A percentile compares a stretch with the other conserved stretches of the same genome.
Evolutionary conservation across 2,888 invertebrate genomes (phyloP).

Genomic region (Dinocampus coccinellae): DNA sequence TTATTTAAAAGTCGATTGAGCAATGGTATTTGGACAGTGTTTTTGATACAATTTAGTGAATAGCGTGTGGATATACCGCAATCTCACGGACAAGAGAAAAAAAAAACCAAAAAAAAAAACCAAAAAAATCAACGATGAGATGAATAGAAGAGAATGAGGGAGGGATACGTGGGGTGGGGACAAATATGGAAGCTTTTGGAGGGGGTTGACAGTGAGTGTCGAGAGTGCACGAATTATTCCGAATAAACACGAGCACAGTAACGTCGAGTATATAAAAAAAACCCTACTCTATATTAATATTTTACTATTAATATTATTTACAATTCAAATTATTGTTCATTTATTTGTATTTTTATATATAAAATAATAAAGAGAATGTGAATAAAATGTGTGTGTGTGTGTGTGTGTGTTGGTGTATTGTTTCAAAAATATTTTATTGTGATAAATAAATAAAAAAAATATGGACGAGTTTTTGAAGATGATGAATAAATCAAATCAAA

Average conservation of each 20-base stretch:
- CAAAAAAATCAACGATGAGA: conserved; percentile 56
- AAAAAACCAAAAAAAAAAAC: conserved; percentile 50
- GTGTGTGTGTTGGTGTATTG: not conserved
- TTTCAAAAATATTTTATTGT: too few relatives aligned
- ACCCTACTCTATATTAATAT: conserved; percentile 28
- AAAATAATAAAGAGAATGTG: not conserved
- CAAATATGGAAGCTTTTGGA: conserved; percentile 55
- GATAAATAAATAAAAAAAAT: too few relatives aligned
- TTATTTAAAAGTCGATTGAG: not conserved
- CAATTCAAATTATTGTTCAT: too few relatives aligned
- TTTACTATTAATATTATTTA: too few relatives aligned
- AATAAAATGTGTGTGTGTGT: not conserved
- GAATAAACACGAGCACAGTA: conserved; percentile 56
- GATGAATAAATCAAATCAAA: too few relatives aligned
- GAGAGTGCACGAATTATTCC: conserved; percentile 55
- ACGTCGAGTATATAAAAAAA: conserved; percentile 43
- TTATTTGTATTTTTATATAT: not conserved
- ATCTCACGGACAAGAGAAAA: conserved; percentile 56
- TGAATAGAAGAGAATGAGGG: conserved; percentile 48
- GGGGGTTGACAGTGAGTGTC: conserved; percentile 59
- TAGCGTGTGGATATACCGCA: conserved; percentile 28
- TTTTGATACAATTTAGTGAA: conserved; percentile 6
- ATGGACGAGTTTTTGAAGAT: too few relatives aligned
- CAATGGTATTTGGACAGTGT: not conserved
- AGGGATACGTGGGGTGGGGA: too few relatives aligned